Evolutionary conservation across 2,888 invertebrate genomes (phyloP).

Genomic region (Drymonia ruficornis): DNA sequence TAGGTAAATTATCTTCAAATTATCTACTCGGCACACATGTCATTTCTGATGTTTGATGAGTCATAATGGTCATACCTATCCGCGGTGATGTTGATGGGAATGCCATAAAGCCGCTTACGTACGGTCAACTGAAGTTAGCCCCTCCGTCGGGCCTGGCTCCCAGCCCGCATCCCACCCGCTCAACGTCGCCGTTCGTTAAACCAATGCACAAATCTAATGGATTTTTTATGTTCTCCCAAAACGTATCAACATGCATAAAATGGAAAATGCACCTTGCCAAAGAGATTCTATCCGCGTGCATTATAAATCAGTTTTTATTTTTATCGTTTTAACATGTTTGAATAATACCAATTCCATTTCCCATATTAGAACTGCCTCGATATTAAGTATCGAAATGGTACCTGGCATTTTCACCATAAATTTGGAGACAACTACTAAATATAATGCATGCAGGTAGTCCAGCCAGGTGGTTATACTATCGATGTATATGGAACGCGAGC

Average conservation of each 20-base stretch:
- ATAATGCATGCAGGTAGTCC: not conserved
- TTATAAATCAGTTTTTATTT: conserved; percentile 56
- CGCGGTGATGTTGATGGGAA: conserved; percentile 37
- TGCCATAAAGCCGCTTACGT: conserved; percentile 67
- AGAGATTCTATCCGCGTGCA: conserved; percentile 48
- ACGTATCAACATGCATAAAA: conserved; percentile 64
- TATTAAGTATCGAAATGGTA: too few relatives aligned
- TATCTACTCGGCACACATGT: too few relatives aligned
- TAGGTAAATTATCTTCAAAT: too few relatives aligned
- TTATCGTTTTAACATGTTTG: conserved; percentile 42
- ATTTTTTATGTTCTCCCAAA: conserved; percentile 70
- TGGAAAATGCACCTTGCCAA: conserved; percentile 66
- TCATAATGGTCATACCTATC: too few relatives aligned
- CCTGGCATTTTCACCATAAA: too few relatives aligned
- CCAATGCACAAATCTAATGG: conserved; percentile 74
- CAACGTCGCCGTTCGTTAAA: conserved; percentile 48
- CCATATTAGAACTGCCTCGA: too few relatives aligned
- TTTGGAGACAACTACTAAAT: too few relatives aligned
- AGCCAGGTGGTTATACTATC: conserved; percentile 36
- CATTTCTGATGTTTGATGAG: not conserved
- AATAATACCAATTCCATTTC: too few relatives aligned
- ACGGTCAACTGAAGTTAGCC: conserved; percentile 56
- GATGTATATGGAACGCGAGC: conserved; percentile 57
- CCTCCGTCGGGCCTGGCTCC: conserved; percentile 22
- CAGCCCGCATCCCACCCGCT: conserved; percentile 33